These are phyloP conservation scores for Petrocephalus microphthalmus DNA, from an alignment of 2,113 vertebrate species.

Conservation along the genomic window DNA sequence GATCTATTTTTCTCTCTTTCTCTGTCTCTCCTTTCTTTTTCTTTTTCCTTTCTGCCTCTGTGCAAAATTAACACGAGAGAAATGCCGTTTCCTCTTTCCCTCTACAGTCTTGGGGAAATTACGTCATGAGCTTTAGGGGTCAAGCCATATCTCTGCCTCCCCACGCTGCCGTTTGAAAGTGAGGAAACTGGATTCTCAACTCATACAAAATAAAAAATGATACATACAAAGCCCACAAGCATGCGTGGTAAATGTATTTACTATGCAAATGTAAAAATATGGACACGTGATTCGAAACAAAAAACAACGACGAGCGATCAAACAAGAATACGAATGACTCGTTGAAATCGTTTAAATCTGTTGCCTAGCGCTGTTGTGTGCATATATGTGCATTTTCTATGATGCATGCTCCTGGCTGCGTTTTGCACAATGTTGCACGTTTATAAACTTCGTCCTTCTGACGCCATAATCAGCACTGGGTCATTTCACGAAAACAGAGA, in stretches of 20 bases:
- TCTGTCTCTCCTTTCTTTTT: slow-evolving; percentile 21
- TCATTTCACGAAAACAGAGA: background rate
- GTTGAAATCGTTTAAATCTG: background rate
- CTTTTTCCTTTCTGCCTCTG: slow-evolving; percentile 20
- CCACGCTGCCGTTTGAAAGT: background rate
- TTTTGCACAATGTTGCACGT: background rate
- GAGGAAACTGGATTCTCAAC: background rate
- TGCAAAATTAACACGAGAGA: slow-evolving; percentile 25
- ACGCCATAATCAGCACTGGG: background rate
- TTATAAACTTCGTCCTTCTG: background rate
- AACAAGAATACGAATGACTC: background rate
- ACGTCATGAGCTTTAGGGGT: slow-evolving; percentile 36
- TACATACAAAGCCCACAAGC: background rate
- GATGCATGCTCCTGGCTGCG: background rate
- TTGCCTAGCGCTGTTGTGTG: background rate
- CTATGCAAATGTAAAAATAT: background rate
- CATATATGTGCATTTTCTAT: background rate
- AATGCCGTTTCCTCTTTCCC: slow-evolving; percentile 20
- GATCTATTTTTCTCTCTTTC: slow-evolving; percentile 21
- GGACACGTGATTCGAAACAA: background rate
- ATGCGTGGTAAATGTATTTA: background rate
- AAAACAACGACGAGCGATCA: background rate
- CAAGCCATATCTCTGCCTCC: slow-evolving; percentile 28
- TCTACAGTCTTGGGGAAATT: slow-evolving; percentile 39
- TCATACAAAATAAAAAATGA: background rate